These are phyloP conservation scores for Alligator mississippiensis DNA, from an alignment of 2,113 vertebrate species.

Conservation along the genomic window DNA sequence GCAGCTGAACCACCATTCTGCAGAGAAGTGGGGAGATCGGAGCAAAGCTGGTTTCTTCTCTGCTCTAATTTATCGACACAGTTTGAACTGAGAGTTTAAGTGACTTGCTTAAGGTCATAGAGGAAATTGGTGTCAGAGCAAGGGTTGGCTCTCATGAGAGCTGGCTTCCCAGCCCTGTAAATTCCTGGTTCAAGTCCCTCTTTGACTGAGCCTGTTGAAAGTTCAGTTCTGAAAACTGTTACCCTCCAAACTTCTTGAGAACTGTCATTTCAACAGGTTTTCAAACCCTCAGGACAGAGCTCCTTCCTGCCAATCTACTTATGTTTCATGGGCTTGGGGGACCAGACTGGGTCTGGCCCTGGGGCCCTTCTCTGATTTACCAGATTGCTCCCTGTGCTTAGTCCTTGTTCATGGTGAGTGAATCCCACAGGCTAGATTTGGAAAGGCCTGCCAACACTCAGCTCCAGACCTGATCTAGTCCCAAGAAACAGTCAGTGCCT, in stretches of 20 bases:
- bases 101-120: not conserved
- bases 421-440: not conserved
- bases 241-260: not conserved
- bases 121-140: not conserved
- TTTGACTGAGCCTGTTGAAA: not conserved
- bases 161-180: not conserved
- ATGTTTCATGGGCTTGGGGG: not conserved
- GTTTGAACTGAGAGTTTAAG: accelerated
- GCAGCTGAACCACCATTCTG: not conserved
- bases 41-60: not conserved
- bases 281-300: not conserved
- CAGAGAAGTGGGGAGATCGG: not conserved
- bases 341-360: not conserved
- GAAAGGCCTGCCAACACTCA: not conserved
- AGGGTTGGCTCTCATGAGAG: not conserved
- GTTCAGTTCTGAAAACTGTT: accelerated
- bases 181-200: not conserved
- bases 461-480: not conserved
- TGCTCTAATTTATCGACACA: not conserved
- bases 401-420: not conserved
- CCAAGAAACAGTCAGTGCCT: not conserved
- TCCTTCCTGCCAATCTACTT: not conserved
- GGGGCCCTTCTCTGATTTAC: not conserved
- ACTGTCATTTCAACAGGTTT: not conserved
- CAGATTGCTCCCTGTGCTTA: not conserved